Percentiles rank a stretch among this genome's conserved stretches.
Conservation (phyloP, 2,888 invertebrate species). For the Campoplex nolae region DNA sequence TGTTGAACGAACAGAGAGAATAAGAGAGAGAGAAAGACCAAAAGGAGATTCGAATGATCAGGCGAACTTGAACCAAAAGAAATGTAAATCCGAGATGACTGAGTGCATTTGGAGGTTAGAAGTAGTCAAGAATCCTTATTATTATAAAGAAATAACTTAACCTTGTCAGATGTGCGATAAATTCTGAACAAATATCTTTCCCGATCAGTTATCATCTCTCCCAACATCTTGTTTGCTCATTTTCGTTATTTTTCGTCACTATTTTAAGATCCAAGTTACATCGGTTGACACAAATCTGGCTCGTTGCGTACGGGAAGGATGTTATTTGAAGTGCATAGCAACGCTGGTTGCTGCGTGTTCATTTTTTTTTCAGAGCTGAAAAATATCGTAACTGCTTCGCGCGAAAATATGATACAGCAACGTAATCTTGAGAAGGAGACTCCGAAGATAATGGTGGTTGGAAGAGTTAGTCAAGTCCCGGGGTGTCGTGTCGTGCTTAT, state of each 20-base stretch:
- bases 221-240: not conserved
- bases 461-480: slow-evolving; percentile 29
- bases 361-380: not conserved
- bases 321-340: not conserved
- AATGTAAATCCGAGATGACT: too few relatives aligned
- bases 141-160: too few relatives aligned
- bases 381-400: not conserved
- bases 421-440: slow-evolving; percentile 1
- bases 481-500: slow-evolving; percentile 49
- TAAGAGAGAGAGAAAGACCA: not conserved
- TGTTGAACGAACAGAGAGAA: not conserved
- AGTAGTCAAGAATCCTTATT: too few relatives aligned
- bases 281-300: not conserved
- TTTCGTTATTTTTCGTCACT: not conserved
- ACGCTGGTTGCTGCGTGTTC: not conserved
- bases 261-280: not conserved
- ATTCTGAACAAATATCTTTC: too few relatives aligned
- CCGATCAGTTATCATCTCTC: not conserved
- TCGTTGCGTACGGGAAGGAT: not conserved
- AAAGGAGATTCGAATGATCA: too few relatives aligned
- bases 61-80: too few relatives aligned
- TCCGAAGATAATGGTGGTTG: slow-evolving; percentile 15
- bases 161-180: too few relatives aligned
- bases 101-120: too few relatives aligned
- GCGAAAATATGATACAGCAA: not conserved